A percentile compares a stretch with the other conserved stretches of the same genome.
phyloP scores from a whole-genome alignment of 2,888 invertebrate species.

The Creontiades dilutus region DNA sequence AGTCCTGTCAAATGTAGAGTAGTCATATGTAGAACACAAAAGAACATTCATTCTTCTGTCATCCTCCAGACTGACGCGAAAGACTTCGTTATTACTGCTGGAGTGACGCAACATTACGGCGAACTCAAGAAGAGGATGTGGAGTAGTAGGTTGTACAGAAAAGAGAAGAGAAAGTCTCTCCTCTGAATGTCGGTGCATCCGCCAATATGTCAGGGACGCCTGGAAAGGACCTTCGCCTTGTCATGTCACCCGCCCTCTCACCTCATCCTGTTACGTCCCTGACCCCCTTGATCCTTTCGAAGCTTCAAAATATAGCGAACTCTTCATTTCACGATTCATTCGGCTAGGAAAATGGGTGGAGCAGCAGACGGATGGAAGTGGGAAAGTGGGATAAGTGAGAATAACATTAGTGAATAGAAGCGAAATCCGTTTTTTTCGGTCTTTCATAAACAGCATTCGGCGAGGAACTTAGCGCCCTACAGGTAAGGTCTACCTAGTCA shows the following conservation, averaged over 20 bases:
- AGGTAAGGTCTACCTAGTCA: too few species aligned
- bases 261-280: constrained; percentile 19
- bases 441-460: too few species aligned
- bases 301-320: constrained; percentile 2
- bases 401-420: too few species aligned
- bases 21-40: not conserved
- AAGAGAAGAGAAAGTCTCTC: constrained; percentile 22
- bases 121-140: not conserved
- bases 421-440: too few species aligned
- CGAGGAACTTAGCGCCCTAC: too few species aligned
- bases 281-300: not conserved
- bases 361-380: too few species aligned
- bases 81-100: not conserved
- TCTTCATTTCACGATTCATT: not conserved
- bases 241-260: constrained; percentile 36
- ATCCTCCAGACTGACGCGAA: not conserved
- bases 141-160: not conserved
- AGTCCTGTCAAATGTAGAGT: not conserved
- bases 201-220: constrained; percentile 34
- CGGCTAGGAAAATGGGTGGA: not conserved
- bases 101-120: constrained; percentile 19
- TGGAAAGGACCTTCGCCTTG: constrained; percentile 19
- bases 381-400: not conserved
- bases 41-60: not conserved
- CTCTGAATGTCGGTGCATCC: constrained; percentile 4